Evolutionary conservation across 1,140 invertebrate species (phyloP), one percentile per base, ranked within the genome.

Genomic region (Pogonomyrmex barbatus): DNA sequence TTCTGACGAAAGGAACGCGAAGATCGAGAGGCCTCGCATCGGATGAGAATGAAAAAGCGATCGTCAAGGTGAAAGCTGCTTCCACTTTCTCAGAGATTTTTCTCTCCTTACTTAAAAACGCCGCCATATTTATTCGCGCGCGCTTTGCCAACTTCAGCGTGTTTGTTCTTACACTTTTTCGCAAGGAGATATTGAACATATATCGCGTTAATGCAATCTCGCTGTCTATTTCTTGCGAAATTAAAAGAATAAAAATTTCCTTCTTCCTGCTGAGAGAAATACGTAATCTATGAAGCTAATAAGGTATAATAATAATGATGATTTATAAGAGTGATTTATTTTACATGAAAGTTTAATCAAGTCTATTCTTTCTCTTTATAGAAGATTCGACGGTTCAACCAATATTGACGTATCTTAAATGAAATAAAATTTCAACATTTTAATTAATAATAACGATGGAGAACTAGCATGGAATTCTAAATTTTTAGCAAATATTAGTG

Each of bases 61-160:
- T 73, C 54, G 79, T 73, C 67, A 73, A 73, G 67, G 2, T 60
- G 79, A 73, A 73, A 73, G 79, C 79, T 60, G 52, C 50, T 39
- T 70, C 17, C 45, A 30, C 12, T 24, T 68, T 50, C n/a, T 12
- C 67, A 17, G 42, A 47, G 67, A 82, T 82, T 73, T 73, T 60
- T 73, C 79, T 73, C 30, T 14, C 42, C 30, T 73, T 73, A 39
- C 54, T 60, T 73, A 71, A 82, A 47, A 39, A 79, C 33, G 62
- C n/a, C 42, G 42, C 17, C 14, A 30, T 60, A 47, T 75, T 58
- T 73, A 73, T 73, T 73, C 30, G 30, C 39, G 30, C 17, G 42
- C 54, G 12, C 42, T 24, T 58, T 5, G 1, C 2, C 14, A 14
- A 8, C 45, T 65, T 58, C 33, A 24, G 2, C 12, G 9, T 12